A percentile compares a stretch with the other conserved stretches of the same genome.
phyloP scores from a whole-genome alignment of 2,797 vertebrate genomes.

The Myiotriccus ornatus region DNA sequence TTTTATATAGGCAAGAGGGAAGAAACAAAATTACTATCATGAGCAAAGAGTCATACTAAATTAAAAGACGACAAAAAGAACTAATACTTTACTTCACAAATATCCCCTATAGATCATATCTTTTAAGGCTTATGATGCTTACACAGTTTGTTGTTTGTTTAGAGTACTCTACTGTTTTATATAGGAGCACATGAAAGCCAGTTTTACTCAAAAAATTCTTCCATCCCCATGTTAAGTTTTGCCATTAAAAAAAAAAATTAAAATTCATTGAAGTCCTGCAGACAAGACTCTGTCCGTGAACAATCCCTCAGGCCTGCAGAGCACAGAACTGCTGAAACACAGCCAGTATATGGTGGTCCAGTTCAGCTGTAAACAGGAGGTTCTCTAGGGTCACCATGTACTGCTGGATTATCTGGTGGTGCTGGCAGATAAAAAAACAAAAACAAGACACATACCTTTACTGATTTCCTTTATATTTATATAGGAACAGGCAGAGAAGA shows the following conservation, averaged over 20 bases:
- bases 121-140: slow-evolving; percentile 63
- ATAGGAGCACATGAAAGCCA: slow-evolving; percentile 51
- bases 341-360: slow-evolving; percentile 95
- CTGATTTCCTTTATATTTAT: neutral
- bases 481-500: neutral
- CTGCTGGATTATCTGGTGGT: slow-evolving; percentile 96
- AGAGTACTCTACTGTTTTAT: slow-evolving; percentile 35
- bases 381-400: slow-evolving; percentile 99
- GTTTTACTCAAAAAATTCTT: slow-evolving; percentile 52
- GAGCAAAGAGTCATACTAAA: slow-evolving; percentile 68
- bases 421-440: slow-evolving; percentile 73
- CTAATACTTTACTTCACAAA: slow-evolving; percentile 42
- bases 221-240: slow-evolving; percentile 48
- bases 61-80: slow-evolving; percentile 67
- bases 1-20: slow-evolving; percentile 42
- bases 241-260: neutral
- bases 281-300: neutral
- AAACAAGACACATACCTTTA: neutral
- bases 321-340: slow-evolving; percentile 99
- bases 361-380: slow-evolving; percentile 95
- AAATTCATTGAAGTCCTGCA: slow-evolving; percentile 36
- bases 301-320: slow-evolving; percentile 85
- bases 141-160: slow-evolving; percentile 22
- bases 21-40: slow-evolving; percentile 42
- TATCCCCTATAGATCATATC: slow-evolving; percentile 42